A percentile compares a stretch with the other conserved stretches of the same genome.
These are phyloP conservation scores for Pipa parva DNA, from an alignment of 2,113 vertebrate species.

Conservation along the genomic window DNA sequence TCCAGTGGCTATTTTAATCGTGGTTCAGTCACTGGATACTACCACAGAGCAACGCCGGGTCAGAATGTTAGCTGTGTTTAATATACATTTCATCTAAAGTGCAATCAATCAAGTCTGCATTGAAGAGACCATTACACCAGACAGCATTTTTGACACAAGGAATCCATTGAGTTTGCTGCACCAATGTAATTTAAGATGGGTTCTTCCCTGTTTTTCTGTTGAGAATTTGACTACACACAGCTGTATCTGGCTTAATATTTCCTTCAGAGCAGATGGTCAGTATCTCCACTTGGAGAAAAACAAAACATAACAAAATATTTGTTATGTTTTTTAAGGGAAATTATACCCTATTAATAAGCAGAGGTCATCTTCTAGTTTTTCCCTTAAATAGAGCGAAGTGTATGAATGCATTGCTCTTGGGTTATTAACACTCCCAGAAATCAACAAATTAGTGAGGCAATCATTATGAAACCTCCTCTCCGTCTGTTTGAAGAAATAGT, in stretches of 20 bases:
- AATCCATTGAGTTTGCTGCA: constrained; percentile 13
- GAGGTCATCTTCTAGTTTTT: no score
- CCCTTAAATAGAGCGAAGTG: no score
- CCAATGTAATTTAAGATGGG: constrained; percentile 27
- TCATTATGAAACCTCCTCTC: no score
- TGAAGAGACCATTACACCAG: constrained; percentile 15
- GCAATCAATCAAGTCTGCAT: neutral
- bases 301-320: no score
- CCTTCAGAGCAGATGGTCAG: neutral
- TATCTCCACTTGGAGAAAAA: no score
- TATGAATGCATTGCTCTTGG: no score
- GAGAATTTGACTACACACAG: constrained; percentile 22
- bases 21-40: neutral
- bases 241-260: neutral
- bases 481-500: no score
- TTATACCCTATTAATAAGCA: no score
- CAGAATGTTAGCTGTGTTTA: neutral
- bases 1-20: neutral
- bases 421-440: no score
- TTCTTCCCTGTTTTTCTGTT: constrained; percentile 4
- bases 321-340: no score
- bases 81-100: constrained; percentile 1
- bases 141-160: constrained; percentile 14
- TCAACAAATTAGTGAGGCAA: no score
- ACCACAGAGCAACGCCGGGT: neutral